phyloP scores from a whole-genome alignment of 2,888 invertebrate genomes.

The Ecliptopera silaceata region DNA sequence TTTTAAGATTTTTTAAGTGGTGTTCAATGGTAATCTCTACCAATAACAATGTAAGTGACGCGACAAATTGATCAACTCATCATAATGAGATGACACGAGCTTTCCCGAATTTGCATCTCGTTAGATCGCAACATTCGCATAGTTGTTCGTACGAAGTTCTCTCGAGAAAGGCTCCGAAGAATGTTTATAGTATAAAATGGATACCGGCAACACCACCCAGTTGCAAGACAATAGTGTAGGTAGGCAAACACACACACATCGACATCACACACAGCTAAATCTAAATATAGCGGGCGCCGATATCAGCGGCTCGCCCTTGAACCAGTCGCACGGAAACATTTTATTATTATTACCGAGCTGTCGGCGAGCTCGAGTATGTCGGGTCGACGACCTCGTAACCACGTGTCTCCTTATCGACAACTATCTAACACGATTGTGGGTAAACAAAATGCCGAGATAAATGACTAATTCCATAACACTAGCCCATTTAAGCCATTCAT shows the following conservation, averaged over 20 bases:
- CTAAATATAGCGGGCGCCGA: constrained; percentile 83
- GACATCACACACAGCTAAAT: constrained; percentile 78
- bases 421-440: constrained; percentile 83
- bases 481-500: constrained; percentile 75
- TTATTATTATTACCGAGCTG: constrained; percentile 83
- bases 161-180: constrained; percentile 22
- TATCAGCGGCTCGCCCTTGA: constrained; percentile 83
- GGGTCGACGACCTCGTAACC: constrained; percentile 80
- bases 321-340: constrained; percentile 84
- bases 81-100: not conserved
- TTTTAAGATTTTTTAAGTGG: no score
- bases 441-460: constrained; percentile 81
- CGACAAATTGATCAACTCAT: not conserved
- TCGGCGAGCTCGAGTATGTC: constrained; percentile 81
- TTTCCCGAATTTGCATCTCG: not conserved
- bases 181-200: constrained; percentile 27
- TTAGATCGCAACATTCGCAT: not conserved
- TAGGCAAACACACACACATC: constrained; percentile 63
- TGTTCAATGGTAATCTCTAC: no score
- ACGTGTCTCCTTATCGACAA: constrained; percentile 84
- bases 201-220: constrained; percentile 35
- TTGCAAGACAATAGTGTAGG: constrained; percentile 61
- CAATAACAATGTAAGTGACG: no score
- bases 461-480: constrained; percentile 80
- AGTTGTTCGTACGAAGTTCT: constrained; percentile 28